Evolutionary conservation across 1,140 invertebrate species (phyloP).

Genomic region (Sitodiplosis mosellana): DNA sequence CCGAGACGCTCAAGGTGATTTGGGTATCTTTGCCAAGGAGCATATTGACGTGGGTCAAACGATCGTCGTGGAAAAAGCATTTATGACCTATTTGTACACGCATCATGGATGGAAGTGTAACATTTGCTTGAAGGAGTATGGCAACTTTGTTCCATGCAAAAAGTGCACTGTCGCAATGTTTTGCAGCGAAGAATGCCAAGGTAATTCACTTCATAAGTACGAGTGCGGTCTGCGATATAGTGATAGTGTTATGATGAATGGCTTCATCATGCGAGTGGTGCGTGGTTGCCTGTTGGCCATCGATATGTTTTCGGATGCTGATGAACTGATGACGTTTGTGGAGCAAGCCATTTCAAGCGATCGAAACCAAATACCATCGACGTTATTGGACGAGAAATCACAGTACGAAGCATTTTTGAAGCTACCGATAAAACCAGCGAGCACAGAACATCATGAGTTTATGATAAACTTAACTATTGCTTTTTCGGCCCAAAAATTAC

Average conservation of each 20-base stretch:
- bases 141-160: background rate
- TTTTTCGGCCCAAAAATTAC: background rate
- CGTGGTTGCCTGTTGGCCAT: too few relatives aligned
- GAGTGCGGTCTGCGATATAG: constrained; percentile 21
- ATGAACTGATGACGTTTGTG: background rate
- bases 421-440: too few relatives aligned
- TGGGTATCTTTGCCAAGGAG: background rate
- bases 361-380: background rate
- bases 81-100: background rate
- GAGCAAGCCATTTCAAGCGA: background rate
- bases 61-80: background rate
- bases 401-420: background rate
- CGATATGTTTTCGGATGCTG: background rate
- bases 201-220: constrained; percentile 8
- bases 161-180: constrained; percentile 42
- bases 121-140: background rate
- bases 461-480: too few relatives aligned
- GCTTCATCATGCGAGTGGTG: too few relatives aligned
- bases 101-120: background rate
- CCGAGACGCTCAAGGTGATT: background rate
- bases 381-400: background rate
- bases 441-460: too few relatives aligned
- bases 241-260: too few relatives aligned
- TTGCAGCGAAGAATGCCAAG: constrained; percentile 48
- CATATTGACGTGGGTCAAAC: background rate